Percentiles rank a stretch among this genome's conserved stretches.
phyloP scores from a whole-genome alignment of 2,113 vertebrate species.

The Lepus europaeus region DNA sequence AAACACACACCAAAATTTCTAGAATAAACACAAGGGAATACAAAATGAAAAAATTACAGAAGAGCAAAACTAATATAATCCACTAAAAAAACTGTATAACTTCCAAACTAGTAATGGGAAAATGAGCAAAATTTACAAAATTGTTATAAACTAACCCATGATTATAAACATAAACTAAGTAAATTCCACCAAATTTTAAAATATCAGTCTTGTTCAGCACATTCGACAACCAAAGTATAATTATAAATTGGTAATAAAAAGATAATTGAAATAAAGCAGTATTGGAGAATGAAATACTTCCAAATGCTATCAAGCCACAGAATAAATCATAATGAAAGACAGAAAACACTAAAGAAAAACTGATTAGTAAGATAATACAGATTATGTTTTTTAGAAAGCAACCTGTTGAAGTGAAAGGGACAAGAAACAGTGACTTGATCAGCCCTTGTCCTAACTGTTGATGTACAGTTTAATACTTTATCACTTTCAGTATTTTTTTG shows the following conservation, averaged over 20 bases:
- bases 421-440: too few species aligned
- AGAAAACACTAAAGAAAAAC: background rate
- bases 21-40: background rate
- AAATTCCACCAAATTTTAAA: background rate
- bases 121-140: constrained; percentile 24
- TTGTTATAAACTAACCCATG: background rate
- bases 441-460: too few species aligned
- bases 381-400: background rate
- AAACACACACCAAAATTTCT: background rate
- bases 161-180: background rate
- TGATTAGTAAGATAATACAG: background rate
- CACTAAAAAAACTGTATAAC: background rate
- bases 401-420: too few species aligned
- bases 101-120: background rate
- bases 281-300: background rate
- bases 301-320: background rate
- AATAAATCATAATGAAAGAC: background rate
- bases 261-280: background rate
- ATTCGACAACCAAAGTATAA: background rate
- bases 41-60: background rate
- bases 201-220: background rate
- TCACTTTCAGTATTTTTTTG: too few species aligned
- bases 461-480: too few species aligned
- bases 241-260: background rate
- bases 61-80: background rate